phyloP scores from a whole-genome alignment of 2,797 vertebrate genomes.

The Malurus splendens region DNA sequence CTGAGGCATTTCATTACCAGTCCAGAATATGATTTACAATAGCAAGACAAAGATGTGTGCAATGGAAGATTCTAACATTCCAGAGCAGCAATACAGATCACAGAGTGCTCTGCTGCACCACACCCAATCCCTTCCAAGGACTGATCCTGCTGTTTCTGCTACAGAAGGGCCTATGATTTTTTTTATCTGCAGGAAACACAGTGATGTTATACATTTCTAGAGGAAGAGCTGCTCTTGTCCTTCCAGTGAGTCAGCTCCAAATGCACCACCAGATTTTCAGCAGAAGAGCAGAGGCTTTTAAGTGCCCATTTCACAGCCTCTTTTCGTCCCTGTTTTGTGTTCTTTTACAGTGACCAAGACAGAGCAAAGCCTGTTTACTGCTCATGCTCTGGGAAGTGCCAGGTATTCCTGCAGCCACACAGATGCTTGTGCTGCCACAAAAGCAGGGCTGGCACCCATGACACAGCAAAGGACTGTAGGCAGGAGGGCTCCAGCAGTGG shows the following conservation, averaged over 20 bases:
- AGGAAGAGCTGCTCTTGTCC: background rate
- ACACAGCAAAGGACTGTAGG: background rate
- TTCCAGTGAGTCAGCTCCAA: background rate
- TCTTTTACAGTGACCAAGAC: background rate
- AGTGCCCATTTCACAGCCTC: background rate
- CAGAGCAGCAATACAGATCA: background rate
- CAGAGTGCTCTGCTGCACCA: background rate
- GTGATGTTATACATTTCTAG: background rate
- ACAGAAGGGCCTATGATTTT: background rate
- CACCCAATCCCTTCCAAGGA: background rate
- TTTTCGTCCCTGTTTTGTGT: fast-evolving
- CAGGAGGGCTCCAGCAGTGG: background rate
- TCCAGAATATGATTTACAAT: background rate
- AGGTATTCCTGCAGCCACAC: background rate
- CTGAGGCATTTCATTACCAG: background rate
- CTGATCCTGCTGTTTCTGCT: background rate
- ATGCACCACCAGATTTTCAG: background rate
- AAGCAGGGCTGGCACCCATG: background rate
- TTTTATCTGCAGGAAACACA: background rate
- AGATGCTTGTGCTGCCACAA: background rate
- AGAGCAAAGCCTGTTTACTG: background rate
- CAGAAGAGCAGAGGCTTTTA: background rate
- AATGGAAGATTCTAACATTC: background rate
- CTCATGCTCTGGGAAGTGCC: background rate
- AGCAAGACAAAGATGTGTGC: background rate